Base-by-base conservation (phyloP, 2,113 vertebrate genomes). In the Malaclemys terrapin region DNA sequence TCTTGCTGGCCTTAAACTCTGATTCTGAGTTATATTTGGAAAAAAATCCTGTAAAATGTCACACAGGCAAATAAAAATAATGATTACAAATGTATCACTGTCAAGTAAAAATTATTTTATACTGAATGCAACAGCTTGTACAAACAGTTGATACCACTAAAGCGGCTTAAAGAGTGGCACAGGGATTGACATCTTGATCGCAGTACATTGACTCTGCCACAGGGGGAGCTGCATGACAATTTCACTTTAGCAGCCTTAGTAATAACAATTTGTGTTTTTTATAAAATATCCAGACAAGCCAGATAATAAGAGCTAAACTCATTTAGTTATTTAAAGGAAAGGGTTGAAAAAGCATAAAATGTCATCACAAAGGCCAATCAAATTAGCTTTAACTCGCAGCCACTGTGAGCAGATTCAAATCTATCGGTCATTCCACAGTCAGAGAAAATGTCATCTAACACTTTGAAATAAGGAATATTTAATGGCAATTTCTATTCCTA, bases 311-410 rank as follows among this genome's bases (percentile, higher is more conserved):
- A 78, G 42, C 42, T 47, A 80, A 80, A 38, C 31, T 57, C 50
- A 69, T 31, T 89, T 89, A 56, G 69, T 80, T 35, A 24, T 80
- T 84, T 80, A 84, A 92, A 85, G 84, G 57, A 45, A 45, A 47
- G 42, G 72, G 17, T 45, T 65, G 75, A 38, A 57, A 53, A 92
- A 92, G 81, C 75, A 84, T 92, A 80, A 92, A 92, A 92, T 92
- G 86, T 89, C 91, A 92, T 31, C 80, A 82, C 38, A 92, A 92
- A 92, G 91, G 86, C 81, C 91, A 92, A 92, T 92, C 82, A 88
- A 88, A 92, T 92, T 92, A 92, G 42, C 25, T 72, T 53, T 75
- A 92, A 80, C 49, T 45, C 12, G 10, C 11, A 78, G 42, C 22
- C 19, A 27, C 5, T 78, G 38, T 78, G 75, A 78, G 42, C 13